Conservation (phyloP, 1,140 invertebrate species). For the Gryllus bimaculatus region DNA sequence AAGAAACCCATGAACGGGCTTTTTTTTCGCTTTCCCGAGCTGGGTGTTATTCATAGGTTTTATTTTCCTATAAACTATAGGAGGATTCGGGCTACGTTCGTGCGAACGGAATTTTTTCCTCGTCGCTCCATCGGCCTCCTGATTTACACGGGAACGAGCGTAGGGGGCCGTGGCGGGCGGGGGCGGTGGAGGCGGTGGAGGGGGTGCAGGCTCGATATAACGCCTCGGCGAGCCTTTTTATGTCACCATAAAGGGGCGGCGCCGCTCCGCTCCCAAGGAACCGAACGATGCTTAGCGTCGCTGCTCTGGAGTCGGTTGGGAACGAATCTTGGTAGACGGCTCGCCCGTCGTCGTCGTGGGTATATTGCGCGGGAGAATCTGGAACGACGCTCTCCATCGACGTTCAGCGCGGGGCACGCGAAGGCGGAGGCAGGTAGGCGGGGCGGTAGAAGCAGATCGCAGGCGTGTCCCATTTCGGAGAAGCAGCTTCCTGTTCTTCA, state of each 20-base stretch:
- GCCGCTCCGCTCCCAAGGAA: not conserved
- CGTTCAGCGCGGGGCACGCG: no score
- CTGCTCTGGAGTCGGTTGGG: not conserved
- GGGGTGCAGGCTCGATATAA: not conserved
- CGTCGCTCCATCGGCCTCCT: not conserved
- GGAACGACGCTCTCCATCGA: not conserved
- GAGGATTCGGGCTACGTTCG: not conserved
- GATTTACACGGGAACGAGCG: not conserved
- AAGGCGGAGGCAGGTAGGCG: no score
- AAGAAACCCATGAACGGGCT: not conserved
- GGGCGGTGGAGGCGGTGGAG: no score
- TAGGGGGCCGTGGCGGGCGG: no score
- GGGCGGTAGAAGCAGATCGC: no score
- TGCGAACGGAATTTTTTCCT: not conserved
- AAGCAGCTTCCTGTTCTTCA: no score
- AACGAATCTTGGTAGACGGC: not conserved
- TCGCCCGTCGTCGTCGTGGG: not conserved
- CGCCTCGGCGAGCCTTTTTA: not conserved
- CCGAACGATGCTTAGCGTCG: not conserved
- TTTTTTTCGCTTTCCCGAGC: not conserved
- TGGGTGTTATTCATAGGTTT: not conserved
- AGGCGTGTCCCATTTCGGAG: no score
- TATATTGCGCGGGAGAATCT: not conserved
- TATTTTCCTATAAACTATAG: constrained; percentile 6
- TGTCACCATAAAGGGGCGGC: not conserved